phyloP scores from a whole-genome alignment of 2,888 invertebrate species.

The Eupithecia subfuscata region DNA sequence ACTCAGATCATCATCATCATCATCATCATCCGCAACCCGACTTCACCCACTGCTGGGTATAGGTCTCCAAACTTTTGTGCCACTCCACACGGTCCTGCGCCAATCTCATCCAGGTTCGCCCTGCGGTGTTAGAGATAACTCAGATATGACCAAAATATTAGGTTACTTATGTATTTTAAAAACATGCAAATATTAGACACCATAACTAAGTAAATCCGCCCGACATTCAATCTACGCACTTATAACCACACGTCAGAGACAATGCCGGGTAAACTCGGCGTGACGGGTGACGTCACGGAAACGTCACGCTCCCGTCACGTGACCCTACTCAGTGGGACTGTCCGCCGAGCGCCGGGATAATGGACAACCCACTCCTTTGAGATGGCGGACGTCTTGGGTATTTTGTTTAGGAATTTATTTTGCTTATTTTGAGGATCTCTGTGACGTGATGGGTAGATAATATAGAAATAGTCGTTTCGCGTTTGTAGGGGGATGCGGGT shows the following conservation, averaged over 20 bases:
- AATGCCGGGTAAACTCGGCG: background rate
- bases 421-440: background rate
- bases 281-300: background rate
- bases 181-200: background rate
- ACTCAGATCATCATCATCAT: too few species aligned
- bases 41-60: too few species aligned
- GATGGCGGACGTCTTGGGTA: background rate
- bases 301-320: conserved; percentile 7
- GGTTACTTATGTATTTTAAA: background rate
- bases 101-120: too few species aligned
- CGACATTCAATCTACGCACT: background rate
- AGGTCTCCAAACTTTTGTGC: too few species aligned
- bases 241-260: conserved; percentile 5
- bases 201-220: background rate
- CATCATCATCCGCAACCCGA: too few species aligned
- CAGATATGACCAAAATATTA: background rate
- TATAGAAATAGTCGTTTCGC: too few species aligned
- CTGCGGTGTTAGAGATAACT: too few species aligned
- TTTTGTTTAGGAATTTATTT: background rate
- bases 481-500: too few species aligned
- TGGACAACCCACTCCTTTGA: conserved; percentile 3
- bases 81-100: too few species aligned
- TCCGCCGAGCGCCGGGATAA: background rate
- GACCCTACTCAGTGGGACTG: conserved; percentile 5
- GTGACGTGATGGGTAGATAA: background rate